phyloP scores from a whole-genome alignment of 2,888 invertebrate genomes.

The Lasioglossum marginatum region DNA sequence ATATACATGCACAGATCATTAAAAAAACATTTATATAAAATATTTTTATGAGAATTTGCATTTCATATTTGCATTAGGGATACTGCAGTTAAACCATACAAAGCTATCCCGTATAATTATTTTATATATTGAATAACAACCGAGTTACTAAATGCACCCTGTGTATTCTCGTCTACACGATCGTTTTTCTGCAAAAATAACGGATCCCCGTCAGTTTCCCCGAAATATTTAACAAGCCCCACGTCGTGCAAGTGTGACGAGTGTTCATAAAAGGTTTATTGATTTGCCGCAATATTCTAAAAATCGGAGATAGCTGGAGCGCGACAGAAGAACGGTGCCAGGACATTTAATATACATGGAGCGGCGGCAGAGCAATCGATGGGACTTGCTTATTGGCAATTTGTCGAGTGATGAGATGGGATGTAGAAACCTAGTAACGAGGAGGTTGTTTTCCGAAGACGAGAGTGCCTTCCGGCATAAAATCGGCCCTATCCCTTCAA shows the following conservation, averaged over 20 bases:
- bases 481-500: constrained; percentile 48
- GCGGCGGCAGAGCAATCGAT: constrained; percentile 50
- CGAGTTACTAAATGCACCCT: neutral
- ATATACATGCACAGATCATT: too few species aligned
- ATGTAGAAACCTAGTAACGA: constrained; percentile 54
- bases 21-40: too few species aligned
- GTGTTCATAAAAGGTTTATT: neutral
- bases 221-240: neutral
- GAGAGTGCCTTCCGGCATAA: constrained; percentile 58
- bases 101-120: neutral
- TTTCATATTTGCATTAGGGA: too few species aligned
- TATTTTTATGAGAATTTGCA: too few species aligned
- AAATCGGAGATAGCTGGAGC: neutral
- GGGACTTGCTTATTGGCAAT: constrained; percentile 63
- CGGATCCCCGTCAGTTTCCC: neutral
- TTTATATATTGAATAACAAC: neutral
- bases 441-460: constrained; percentile 62
- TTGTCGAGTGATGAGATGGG: constrained; percentile 53
- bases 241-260: neutral
- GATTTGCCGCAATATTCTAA: neutral
- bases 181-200: neutral
- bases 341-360: constrained; percentile 43
- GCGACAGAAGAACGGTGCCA: neutral
- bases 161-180: neutral
- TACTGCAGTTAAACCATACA: too few species aligned